Evolutionary conservation across 2,888 invertebrate species (phyloP).

Genomic region (Drosophila glabriapex): DNA sequence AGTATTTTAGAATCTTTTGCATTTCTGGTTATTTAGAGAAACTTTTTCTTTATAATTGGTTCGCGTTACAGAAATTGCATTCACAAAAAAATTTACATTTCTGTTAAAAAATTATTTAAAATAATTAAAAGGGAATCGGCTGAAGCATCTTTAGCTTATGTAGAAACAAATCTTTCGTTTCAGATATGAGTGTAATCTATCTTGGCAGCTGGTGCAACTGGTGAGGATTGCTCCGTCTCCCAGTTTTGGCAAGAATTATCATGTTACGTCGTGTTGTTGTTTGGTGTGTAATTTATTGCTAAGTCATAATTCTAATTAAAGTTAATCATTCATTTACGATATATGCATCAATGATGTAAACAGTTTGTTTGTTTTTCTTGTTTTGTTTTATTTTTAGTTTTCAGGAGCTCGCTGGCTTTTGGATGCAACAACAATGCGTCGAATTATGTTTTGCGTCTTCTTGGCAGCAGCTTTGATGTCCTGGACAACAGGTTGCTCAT

Average conservation of each 20-base stretch:
- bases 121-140: neutral
- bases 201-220: neutral
- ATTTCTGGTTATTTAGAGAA: neutral
- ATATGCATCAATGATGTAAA: neutral
- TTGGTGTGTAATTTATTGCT: constrained; percentile 42
- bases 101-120: neutral
- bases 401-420: constrained; percentile 49
- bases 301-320: constrained; percentile 42
- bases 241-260: constrained; percentile 38
- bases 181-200: constrained; percentile 4
- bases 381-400: constrained; percentile 17
- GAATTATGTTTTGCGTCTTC: constrained; percentile 70
- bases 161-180: neutral
- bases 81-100: neutral
- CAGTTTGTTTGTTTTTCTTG: neutral
- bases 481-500: constrained; percentile 33
- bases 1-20: neutral
- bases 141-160: neutral
- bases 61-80: neutral
- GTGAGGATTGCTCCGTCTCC: neutral
- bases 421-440: constrained; percentile 76
- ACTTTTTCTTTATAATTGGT: neutral
- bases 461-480: constrained; percentile 73
- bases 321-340: constrained; percentile 5
- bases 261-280: constrained; percentile 40